Conservation (phyloP, 2,797 vertebrate genomes). For the Schizopygopsis malacanthus region DNA sequence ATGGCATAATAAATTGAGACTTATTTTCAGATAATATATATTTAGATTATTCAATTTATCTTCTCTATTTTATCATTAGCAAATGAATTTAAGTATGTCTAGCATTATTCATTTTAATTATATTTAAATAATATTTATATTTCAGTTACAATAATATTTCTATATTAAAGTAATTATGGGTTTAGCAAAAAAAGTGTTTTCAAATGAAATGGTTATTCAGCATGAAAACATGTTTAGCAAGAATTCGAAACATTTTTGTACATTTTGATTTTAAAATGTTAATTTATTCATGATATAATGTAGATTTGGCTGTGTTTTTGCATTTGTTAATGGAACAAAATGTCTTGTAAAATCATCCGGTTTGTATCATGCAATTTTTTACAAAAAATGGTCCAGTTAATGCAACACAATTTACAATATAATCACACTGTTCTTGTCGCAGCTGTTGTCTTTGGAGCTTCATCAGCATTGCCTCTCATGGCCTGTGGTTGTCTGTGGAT, state of each 20-base stretch:
- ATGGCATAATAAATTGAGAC: neutral
- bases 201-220: neutral
- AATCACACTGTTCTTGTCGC: conserved; percentile 20
- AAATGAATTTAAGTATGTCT: neutral
- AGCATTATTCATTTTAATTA: neutral
- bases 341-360: neutral
- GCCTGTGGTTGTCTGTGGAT: conserved; percentile 45
- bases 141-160: neutral
- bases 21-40: neutral
- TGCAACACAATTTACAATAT: neutral
- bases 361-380: neutral
- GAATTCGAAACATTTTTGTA: neutral
- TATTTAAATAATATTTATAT: neutral
- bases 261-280: neutral
- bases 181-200: neutral
- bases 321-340: neutral
- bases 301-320: neutral
- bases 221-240: neutral
- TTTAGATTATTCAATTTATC: neutral
- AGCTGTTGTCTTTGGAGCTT: conserved; percentile 27
- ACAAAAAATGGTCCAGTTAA: neutral
- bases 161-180: neutral
- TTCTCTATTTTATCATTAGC: neutral
- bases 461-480: conserved; percentile 42
- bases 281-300: neutral